A percentile compares a stretch with the other conserved stretches of the same genome.
phyloP scores from a whole-genome alignment of 2,888 invertebrate genomes.

The Oscheius myriophilus region DNA sequence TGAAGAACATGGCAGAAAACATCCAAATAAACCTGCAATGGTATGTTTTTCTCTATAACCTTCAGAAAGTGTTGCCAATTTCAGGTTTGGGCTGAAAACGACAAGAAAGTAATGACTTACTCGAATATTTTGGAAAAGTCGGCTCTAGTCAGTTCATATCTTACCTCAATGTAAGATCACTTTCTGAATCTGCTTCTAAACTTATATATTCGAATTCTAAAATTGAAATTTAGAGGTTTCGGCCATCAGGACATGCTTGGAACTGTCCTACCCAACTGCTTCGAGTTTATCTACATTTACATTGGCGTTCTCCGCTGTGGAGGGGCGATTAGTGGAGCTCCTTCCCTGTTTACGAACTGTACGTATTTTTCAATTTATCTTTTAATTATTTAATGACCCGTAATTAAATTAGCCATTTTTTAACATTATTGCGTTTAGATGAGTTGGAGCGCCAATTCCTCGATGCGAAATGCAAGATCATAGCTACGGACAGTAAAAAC shows the following conservation, averaged over 20 bases:
- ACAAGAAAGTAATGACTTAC: conserved; percentile 3
- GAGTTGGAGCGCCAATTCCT: conserved; percentile 52
- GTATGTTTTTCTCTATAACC: background rate
- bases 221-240: conserved; percentile 35
- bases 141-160: conserved; percentile 1
- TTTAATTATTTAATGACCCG: conserved; percentile 14
- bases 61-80: background rate
- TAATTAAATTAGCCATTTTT: too few species aligned
- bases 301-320: conserved; percentile 45
- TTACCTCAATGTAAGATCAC: conserved; percentile 18
- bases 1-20: background rate
- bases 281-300: conserved; percentile 51
- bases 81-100: conserved; percentile 33
- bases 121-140: background rate
- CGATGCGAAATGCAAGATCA: conserved; percentile 38
- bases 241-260: conserved; percentile 51
- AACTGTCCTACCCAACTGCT: conserved; percentile 56
- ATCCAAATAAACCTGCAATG: conserved; percentile 7
- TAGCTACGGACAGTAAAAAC: conserved; percentile 42
- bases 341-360: conserved; percentile 59
- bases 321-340: conserved; percentile 57
- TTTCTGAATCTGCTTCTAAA: too few species aligned
- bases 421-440: conserved; percentile 35
- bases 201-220: too few species aligned
- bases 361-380: background rate